phyloP scores from a whole-genome alignment of 2,888 invertebrate genomes.

The Eupeodes luniger region DNA sequence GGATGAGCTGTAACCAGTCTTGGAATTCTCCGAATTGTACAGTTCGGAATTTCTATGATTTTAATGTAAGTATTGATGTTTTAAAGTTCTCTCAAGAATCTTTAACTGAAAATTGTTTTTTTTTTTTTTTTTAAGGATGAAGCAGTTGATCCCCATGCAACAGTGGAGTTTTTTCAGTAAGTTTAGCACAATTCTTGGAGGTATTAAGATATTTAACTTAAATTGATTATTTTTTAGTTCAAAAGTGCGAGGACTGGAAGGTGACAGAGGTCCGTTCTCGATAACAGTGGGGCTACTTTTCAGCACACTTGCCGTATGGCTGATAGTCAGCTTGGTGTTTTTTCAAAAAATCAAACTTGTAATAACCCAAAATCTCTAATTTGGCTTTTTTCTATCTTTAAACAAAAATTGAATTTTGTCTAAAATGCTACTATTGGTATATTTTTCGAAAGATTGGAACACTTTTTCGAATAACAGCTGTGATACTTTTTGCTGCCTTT shows the following conservation, averaged over 20 bases:
- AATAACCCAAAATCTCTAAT: constrained; percentile 62
- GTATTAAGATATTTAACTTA: not conserved
- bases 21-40: constrained; percentile 89
- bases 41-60: constrained; percentile 79
- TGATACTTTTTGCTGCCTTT: constrained; percentile 80
- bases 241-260: constrained; percentile 79
- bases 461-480: constrained; percentile 79
- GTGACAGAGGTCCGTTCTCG: constrained; percentile 74
- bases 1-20: constrained; percentile 90
- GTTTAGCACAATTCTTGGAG: constrained; percentile 31
- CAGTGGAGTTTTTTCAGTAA: constrained; percentile 82
- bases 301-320: constrained; percentile 79
- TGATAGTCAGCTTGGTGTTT: constrained; percentile 78
- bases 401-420: constrained; percentile 9
- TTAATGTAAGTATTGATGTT: constrained; percentile 74
- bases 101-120: not conserved
- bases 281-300: constrained; percentile 80
- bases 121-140: constrained; percentile 74
- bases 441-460: constrained; percentile 80
- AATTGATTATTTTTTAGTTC: constrained; percentile 73
- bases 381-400: too few species aligned
- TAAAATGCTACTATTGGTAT: constrained; percentile 40
- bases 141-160: constrained; percentile 79
- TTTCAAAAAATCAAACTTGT: constrained; percentile 80
- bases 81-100: not conserved